Evolutionary conservation across 2,113 vertebrate species (phyloP).

Genomic region (Caloenas nicobarica): DNA sequence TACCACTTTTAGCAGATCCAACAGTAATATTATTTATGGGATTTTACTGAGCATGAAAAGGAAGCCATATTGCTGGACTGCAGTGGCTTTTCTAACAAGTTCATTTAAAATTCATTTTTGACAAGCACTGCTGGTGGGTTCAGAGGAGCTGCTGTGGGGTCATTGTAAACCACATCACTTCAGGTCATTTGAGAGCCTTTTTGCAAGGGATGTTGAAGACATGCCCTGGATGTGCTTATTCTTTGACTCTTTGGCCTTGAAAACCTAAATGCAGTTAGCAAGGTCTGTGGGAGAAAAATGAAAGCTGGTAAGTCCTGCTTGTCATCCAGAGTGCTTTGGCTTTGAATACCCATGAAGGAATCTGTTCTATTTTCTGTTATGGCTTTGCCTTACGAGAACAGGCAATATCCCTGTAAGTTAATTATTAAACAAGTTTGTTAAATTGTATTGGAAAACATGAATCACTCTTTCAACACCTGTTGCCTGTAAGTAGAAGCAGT

Average conservation of each 20-base stretch:
- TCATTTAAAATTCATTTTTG: not conserved
- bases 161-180: not conserved
- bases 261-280: not conserved
- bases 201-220: not conserved
- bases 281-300: not conserved
- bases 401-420: not conserved
- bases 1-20: not conserved
- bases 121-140: not conserved
- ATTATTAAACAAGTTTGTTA: not conserved
- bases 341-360: not conserved
- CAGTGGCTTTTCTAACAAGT: not conserved
- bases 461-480: conserved; percentile 17
- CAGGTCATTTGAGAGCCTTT: not conserved
- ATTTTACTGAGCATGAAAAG: not conserved
- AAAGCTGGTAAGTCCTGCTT: not conserved
- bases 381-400: not conserved
- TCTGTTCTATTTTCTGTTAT: not conserved
- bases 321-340: not conserved
- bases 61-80: not conserved
- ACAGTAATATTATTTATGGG: not conserved
- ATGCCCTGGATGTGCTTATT: not conserved
- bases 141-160: not conserved
- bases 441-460: not conserved
- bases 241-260: not conserved
- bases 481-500: not conserved